phyloP scores from a whole-genome alignment of 2,888 invertebrate species.

The Choristoneura rosaceana region DNA sequence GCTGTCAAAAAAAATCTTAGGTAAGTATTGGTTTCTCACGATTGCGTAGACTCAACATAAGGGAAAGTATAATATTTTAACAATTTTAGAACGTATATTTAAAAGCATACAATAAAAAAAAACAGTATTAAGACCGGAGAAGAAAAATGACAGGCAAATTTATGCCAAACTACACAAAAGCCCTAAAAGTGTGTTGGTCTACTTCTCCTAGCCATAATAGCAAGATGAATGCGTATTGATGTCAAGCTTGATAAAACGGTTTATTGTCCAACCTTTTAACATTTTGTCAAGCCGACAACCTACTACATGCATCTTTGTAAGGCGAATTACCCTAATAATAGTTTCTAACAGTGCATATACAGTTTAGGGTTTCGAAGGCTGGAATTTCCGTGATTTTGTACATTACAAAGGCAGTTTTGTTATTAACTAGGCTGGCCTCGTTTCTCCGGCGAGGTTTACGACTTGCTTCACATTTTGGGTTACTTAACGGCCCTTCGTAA shows the following conservation, averaged over 20 bases:
- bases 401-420: slow-evolving; percentile 28
- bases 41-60: too few relatives aligned
- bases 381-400: slow-evolving; percentile 29
- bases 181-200: not conserved
- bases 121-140: too few relatives aligned
- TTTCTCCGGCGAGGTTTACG: slow-evolving; percentile 23
- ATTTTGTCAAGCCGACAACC: slow-evolving; percentile 9
- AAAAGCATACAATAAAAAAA: too few relatives aligned
- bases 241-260: not conserved
- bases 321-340: slow-evolving; percentile 8
- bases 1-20: too few relatives aligned
- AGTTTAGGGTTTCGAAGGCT: slow-evolving; percentile 12
- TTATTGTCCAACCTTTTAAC: not conserved
- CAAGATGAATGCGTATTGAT: not conserved
- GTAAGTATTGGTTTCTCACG: too few relatives aligned
- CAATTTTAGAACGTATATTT: too few relatives aligned
- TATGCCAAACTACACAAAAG: too few relatives aligned
- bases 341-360: not conserved
- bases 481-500: slow-evolving; percentile 16
- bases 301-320: slow-evolving; percentile 14
- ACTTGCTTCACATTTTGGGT: slow-evolving; percentile 22
- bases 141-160: too few relatives aligned
- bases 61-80: too few relatives aligned
- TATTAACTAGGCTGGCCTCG: slow-evolving; percentile 22
- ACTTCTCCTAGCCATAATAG: not conserved